Conservation (phyloP, 1,140 invertebrate genomes). For the Gryon sp. region DNA sequence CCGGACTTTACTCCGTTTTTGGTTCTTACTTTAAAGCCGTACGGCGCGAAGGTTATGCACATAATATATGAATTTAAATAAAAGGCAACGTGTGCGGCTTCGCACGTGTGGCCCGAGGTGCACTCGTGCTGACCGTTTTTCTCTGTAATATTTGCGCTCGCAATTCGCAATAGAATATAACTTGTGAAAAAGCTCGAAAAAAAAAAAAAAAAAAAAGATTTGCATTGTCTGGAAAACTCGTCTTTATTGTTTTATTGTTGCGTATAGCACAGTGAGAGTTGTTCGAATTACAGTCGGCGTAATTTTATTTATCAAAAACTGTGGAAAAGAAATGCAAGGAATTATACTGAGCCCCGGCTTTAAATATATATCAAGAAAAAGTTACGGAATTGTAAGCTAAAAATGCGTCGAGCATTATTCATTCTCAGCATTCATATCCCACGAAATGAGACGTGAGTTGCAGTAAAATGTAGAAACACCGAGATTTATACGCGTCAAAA, state of each 20-base stretch:
- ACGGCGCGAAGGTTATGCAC: constrained; percentile 53
- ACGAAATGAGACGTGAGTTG: constrained; percentile 50
- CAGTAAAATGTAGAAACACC: constrained; percentile 53
- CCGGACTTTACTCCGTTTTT: constrained; percentile 45
- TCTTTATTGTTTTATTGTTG: constrained; percentile 24
- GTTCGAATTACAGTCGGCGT: constrained; percentile 22
- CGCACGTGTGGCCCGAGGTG: constrained; percentile 50
- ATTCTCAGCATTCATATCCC: constrained; percentile 53
- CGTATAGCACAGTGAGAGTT: constrained; percentile 9
- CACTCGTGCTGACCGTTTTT: constrained; percentile 24
- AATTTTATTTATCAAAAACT: constrained; percentile 36
- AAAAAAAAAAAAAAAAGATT: not conserved
- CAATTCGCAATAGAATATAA: constrained; percentile 20
- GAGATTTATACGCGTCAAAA: constrained; percentile 54
- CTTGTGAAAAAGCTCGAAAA: not conserved
- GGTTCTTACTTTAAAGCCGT: constrained; percentile 50
- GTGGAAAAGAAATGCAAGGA: constrained; percentile 2
- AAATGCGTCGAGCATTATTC: constrained; percentile 48
- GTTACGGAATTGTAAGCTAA: constrained; percentile 34
- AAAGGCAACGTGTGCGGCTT: constrained; percentile 59
- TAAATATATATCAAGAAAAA: constrained; percentile 46
- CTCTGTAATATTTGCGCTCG: constrained; percentile 19
- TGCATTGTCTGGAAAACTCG: constrained; percentile 15
- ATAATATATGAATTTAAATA: constrained; percentile 55
- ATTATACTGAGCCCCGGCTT: constrained; percentile 13